Evolutionary conservation across 2,888 invertebrate genomes (phyloP).

Genomic region (Polyploca ridens): DNA sequence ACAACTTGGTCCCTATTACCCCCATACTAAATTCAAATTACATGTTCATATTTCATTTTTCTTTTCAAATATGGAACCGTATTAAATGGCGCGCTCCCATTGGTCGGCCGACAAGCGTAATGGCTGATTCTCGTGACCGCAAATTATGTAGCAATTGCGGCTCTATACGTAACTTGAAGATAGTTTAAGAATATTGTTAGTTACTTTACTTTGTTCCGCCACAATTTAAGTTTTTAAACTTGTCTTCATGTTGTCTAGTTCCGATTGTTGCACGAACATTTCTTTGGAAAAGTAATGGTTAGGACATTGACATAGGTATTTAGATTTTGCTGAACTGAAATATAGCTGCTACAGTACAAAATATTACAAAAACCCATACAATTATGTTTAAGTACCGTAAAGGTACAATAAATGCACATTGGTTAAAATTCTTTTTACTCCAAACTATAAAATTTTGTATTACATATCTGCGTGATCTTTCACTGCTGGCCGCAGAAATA

Average conservation of each 20-base stretch:
- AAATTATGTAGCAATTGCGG: slow-evolving; percentile 74
- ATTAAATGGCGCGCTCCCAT: slow-evolving; percentile 74
- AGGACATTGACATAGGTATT: too few species aligned
- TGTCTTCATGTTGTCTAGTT: slow-evolving; percentile 27
- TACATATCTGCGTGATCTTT: too few species aligned
- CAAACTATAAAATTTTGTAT: too few species aligned
- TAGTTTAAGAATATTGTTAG: slow-evolving; percentile 49
- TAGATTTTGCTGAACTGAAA: too few species aligned
- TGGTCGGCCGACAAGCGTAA: slow-evolving; percentile 69
- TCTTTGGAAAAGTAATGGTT: background rate
- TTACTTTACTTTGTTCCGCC: slow-evolving; percentile 28
- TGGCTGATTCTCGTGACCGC: slow-evolving; percentile 82
- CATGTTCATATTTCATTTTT: slow-evolving; percentile 48
- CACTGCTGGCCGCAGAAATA: too few species aligned
- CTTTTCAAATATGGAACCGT: slow-evolving; percentile 71
- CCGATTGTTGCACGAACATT: slow-evolving; percentile 26
- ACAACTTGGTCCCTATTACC: slow-evolving; percentile 28
- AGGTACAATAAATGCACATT: too few species aligned
- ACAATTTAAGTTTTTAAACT: slow-evolving; percentile 32
- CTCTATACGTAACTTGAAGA: slow-evolving; percentile 57
- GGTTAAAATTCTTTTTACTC: too few species aligned
- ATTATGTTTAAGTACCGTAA: too few species aligned
- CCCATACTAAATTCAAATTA: slow-evolving; percentile 54
- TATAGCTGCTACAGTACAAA: too few species aligned
- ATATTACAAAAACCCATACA: too few species aligned